Evolutionary conservation across 2,113 vertebrate genomes (phyloP).

Genomic region (Sebastes schlegelii): DNA sequence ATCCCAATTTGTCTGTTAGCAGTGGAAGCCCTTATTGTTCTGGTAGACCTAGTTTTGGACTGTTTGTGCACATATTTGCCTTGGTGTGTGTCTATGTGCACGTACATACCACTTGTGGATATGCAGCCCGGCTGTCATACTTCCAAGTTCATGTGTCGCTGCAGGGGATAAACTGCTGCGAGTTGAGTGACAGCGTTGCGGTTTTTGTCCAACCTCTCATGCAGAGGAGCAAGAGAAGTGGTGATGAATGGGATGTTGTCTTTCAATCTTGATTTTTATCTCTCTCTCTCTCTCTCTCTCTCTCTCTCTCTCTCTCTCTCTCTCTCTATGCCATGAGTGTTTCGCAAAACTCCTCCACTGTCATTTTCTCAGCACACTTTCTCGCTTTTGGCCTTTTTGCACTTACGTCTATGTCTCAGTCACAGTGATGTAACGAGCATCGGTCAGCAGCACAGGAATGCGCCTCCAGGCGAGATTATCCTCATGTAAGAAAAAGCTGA

Average conservation of each 20-base stretch:
- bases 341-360: slow-evolving; percentile 32
- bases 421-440: neutral
- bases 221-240: slow-evolving; percentile 13
- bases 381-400: slow-evolving; percentile 4
- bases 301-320: slow-evolving; percentile 49
- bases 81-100: slow-evolving; percentile 2
- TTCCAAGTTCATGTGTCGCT: slow-evolving; percentile 68
- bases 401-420: slow-evolving; percentile 25
- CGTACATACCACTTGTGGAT: slow-evolving; percentile 32
- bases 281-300: slow-evolving; percentile 56
- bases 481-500: neutral
- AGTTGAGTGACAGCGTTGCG: slow-evolving; percentile 65
- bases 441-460: slow-evolving; percentile 23
- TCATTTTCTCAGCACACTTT: slow-evolving; percentile 18
- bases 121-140: slow-evolving; percentile 55
- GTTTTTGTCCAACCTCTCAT: slow-evolving; percentile 55
- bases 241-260: slow-evolving; percentile 66
- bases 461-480: slow-evolving; percentile 32
- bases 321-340: slow-evolving; percentile 10
- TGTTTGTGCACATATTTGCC: neutral
- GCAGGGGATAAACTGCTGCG: slow-evolving; percentile 48
- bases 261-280: slow-evolving; percentile 17
- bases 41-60: neutral
- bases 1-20: slow-evolving; percentile 8
- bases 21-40: neutral